These are phyloP conservation scores for Danio kyathit DNA, from an alignment of 2,797 vertebrate genomes.

Conservation along the genomic window DNA sequence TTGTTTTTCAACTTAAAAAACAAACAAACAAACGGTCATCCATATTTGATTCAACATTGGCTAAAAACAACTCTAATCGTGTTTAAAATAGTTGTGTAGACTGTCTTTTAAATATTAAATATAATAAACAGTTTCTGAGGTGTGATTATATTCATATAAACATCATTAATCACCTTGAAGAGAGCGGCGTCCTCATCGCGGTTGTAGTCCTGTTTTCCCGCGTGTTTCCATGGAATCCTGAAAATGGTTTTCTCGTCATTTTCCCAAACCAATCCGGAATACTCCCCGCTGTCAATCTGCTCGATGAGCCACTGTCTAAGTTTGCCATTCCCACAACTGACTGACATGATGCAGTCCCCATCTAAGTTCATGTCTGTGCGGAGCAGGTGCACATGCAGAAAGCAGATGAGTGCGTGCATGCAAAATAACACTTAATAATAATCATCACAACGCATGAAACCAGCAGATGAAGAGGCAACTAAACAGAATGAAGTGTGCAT, in stretches of 20 bases:
- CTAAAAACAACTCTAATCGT: too few relatives aligned
- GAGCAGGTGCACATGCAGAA: slow-evolving; percentile 55
- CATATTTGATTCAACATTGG: too few relatives aligned
- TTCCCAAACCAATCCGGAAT: slow-evolving; percentile 95
- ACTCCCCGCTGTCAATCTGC: slow-evolving; percentile 94
- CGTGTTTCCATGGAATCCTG: slow-evolving; percentile 98
- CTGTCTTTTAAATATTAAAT: too few relatives aligned
- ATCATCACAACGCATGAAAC: background rate
- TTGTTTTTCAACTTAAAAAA: too few relatives aligned
- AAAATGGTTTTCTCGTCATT: slow-evolving; percentile 94
- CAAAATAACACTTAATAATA: slow-evolving; percentile 3
- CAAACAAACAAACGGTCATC: too few relatives aligned
- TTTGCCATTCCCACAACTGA: slow-evolving; percentile 94
- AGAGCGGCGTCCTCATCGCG: slow-evolving; percentile 97
- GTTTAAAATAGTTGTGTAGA: too few relatives aligned
- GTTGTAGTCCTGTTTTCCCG: slow-evolving; percentile 98
- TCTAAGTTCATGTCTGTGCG: slow-evolving; percentile 81
- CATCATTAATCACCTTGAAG: slow-evolving; percentile 86
- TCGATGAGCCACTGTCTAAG: slow-evolving; percentile 99
- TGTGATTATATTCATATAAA: too few relatives aligned
- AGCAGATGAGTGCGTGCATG: slow-evolving; percentile 22
- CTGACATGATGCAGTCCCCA: slow-evolving; percentile 86
- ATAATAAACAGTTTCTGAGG: too few relatives aligned
- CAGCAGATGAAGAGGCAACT: background rate
- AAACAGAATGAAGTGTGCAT: background rate